Evolutionary conservation across 2,797 vertebrate genomes (phyloP).

Genomic region (Bufotes viridis): DNA sequence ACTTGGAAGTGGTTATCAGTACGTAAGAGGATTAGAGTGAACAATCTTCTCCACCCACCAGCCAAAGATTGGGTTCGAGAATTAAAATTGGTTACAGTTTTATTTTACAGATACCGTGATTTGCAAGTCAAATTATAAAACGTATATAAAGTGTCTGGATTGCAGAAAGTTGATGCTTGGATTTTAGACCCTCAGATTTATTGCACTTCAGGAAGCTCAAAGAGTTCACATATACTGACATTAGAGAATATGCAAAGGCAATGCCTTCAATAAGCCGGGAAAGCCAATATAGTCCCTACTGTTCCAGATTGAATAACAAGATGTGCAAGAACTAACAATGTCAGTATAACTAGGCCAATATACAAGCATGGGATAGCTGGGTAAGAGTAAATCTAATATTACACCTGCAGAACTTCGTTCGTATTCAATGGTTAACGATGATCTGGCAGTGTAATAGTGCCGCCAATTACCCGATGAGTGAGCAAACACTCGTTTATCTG

Average conservation of each 20-base stretch:
- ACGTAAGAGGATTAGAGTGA: slow-evolving; percentile 33
- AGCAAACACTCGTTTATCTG: too few species aligned
- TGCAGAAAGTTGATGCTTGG: not conserved
- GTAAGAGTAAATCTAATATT: not conserved
- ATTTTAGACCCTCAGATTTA: not conserved
- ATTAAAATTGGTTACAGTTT: slow-evolving; percentile 13
- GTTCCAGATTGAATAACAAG: not conserved
- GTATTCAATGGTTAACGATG: too few species aligned
- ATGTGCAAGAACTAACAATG: not conserved
- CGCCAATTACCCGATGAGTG: too few species aligned
- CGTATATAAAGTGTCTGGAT: not conserved
- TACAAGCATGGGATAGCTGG: not conserved
- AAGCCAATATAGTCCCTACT: not conserved
- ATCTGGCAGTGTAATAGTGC: too few species aligned
- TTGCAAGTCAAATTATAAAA: slow-evolving; percentile 22
- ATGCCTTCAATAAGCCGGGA: not conserved
- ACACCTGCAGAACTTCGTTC: too few species aligned
- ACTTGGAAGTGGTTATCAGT: slow-evolving; percentile 34
- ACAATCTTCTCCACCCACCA: slow-evolving; percentile 19
- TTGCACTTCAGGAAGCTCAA: not conserved
- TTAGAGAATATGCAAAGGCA: not conserved
- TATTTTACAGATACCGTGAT: slow-evolving; percentile 9
- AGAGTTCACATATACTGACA: not conserved
- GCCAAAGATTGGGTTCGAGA: not conserved
- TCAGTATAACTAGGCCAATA: too few species aligned